Base-by-base conservation (phyloP, 2,888 invertebrate genomes). In the Nephrotoma guestfalica region DNA sequence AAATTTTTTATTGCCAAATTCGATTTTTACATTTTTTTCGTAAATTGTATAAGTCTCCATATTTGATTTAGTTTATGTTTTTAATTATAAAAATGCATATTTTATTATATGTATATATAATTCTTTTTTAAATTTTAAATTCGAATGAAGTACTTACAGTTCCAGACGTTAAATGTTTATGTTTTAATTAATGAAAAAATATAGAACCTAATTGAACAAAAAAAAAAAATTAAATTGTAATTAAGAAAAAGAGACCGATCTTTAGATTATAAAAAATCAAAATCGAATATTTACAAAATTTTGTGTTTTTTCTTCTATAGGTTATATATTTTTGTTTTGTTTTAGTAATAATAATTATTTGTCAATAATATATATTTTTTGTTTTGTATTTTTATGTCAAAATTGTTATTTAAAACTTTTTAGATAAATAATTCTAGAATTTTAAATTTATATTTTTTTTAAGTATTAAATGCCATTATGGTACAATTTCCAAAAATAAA, bases 391-490 rank as follows among this genome's bases (percentile, higher is more conserved):
- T 83, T 83, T 41, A 83, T 83, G 40, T 83, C 41, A 41, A 41
- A 40, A 40, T 40, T 83, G 41, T 83, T 83, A 83, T 41, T 83
- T 83, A 40, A 83, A 83, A 9, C 41, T 83, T 83, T 83, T 83
- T 41, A 41, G 40, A 41, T 83, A 83, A 83, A 83, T 83, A n/a
- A 83, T 41, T 41, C n/a, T 18, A 83, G 83, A 83, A 9, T 40
- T 83, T 40, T 83, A 30, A 30, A 5, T 47, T n/a, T 41, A 40
- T 41, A 11, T n/a, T 40, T 30, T 30, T 47, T 57, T 15, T 83
- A 83, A 83, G 83, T 83, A 83, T 83, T 83, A 83, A 83, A 83
- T 83, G 83, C 83, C 83, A 40, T 83, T 83, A 83, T 83, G 83
- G 83, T 83, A 83, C 83, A 83, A 57, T 57, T 57, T 15, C 15